Percentiles rank a stretch among this genome's conserved stretches.
Evolutionary conservation across 2,113 vertebrate genomes (phyloP).

Genomic region (Pleuronectes platessa): DNA sequence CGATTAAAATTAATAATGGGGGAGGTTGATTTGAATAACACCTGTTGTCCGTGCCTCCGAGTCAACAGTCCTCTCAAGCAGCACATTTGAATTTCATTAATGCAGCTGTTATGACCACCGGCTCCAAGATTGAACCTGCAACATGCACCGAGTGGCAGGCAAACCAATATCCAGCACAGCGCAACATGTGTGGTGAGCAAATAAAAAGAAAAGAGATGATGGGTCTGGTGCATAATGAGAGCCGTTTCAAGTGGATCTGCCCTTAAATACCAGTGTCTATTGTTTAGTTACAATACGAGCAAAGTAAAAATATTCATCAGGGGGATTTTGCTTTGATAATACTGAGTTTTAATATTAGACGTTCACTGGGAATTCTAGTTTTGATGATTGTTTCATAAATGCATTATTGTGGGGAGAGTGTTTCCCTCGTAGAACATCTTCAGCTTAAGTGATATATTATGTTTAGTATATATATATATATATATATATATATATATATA

Average conservation of each 20-base stretch:
- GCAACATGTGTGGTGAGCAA: background rate
- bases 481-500: constrained; percentile 2
- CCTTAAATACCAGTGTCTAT: constrained; percentile 1
- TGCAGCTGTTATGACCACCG: constrained; percentile 22
- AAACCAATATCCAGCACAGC: constrained; percentile 8
- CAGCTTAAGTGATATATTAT: constrained; percentile 21
- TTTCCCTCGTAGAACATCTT: background rate
- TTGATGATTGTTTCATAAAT: background rate
- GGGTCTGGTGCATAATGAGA: background rate
- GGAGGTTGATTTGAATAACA: constrained; percentile 71
- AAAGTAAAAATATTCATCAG: background rate
- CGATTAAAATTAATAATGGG: constrained; percentile 59
- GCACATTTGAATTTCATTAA: constrained; percentile 61
- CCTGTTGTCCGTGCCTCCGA: constrained; percentile 63
- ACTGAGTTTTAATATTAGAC: background rate
- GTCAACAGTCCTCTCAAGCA: constrained; percentile 61
- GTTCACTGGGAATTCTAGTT: background rate
- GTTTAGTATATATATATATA: constrained; percentile 24
- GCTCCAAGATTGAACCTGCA: constrained; percentile 41
- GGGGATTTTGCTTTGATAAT: background rate
- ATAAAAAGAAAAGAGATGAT: background rate
- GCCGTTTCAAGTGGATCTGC: background rate
- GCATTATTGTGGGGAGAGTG: background rate
- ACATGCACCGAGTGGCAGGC: constrained; percentile 23
- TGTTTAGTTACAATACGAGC: background rate